These are phyloP conservation scores for Chalcosyrphus nemorum DNA, from an alignment of 2,888 invertebrate genomes.

Conservation along the genomic window DNA sequence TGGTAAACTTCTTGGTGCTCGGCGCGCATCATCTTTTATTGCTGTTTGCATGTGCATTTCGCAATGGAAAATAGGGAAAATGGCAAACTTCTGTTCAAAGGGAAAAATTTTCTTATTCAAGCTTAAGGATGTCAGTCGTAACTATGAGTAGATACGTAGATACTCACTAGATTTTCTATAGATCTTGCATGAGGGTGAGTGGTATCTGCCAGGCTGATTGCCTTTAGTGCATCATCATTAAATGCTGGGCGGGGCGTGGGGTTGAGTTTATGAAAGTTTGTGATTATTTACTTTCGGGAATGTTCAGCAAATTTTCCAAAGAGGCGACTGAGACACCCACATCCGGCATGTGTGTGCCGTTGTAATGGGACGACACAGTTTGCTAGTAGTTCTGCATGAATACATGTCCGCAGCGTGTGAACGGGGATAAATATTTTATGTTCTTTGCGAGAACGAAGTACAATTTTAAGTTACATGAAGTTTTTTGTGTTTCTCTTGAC, in stretches of 20 bases:
- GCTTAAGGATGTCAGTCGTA: conserved; percentile 25
- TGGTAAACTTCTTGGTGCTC: conserved; percentile 70
- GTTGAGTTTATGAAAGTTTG: conserved; percentile 35
- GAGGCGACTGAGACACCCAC: not conserved
- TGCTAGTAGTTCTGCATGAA: conserved; percentile 12
- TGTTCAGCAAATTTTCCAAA: conserved; percentile 49
- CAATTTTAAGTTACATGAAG: not conserved
- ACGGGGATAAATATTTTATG: conserved; percentile 21
- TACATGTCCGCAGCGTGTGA: conserved; percentile 10
- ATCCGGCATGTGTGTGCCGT: conserved; percentile 10
- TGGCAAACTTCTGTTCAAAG: conserved; percentile 54
- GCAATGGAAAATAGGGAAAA: conserved; percentile 53
- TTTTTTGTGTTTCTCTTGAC: not conserved
- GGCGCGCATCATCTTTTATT: conserved; percentile 68
- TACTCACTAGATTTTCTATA: conserved; percentile 7
- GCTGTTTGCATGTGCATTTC: conserved; percentile 68
- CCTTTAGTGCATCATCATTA: conserved; percentile 62
- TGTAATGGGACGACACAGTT: conserved; percentile 26
- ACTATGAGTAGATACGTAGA: not conserved
- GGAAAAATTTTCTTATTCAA: conserved; percentile 33
- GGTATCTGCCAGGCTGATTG: conserved; percentile 40
- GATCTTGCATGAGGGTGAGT: not conserved
- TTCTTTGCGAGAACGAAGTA: not conserved
- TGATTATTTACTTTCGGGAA: conserved; percentile 61
- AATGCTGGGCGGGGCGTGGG: conserved; percentile 8